Conservation (phyloP, 2,797 vertebrate genomes). For the Meda fulgida region DNA sequence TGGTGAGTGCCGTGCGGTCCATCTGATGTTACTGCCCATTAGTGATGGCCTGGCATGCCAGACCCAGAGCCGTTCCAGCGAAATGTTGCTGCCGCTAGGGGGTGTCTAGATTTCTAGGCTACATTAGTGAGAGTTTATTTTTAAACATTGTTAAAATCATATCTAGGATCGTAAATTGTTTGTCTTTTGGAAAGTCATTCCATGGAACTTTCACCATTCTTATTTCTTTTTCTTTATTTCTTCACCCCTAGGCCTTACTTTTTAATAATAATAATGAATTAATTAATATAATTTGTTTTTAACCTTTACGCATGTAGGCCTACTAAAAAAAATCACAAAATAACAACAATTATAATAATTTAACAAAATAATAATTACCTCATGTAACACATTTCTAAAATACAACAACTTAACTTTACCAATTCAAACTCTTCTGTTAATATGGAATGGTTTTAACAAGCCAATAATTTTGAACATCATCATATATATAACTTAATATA, state of each 20-base stretch:
- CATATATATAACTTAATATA: neutral
- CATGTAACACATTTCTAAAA: neutral
- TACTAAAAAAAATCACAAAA: too few relatives aligned
- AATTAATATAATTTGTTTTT: too few relatives aligned
- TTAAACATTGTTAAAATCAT: neutral
- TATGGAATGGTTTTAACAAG: neutral
- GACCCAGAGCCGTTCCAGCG: too few relatives aligned
- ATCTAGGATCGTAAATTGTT: neutral
- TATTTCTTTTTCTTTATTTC: too few relatives aligned
- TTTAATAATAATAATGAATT: too few relatives aligned
- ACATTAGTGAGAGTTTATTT: neutral
- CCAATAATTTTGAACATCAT: neutral
- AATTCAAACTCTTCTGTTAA: neutral
- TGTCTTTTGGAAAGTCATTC: neutral
- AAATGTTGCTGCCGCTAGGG: too few relatives aligned
- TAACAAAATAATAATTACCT: neutral
- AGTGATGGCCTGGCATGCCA: too few relatives aligned
- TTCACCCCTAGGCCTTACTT: too few relatives aligned
- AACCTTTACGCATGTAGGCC: too few relatives aligned
- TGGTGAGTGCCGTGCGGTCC: neutral
- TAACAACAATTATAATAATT: too few relatives aligned
- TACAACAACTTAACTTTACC: neutral
- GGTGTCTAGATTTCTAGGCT: too few relatives aligned
- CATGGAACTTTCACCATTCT: neutral
- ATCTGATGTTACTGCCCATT: neutral